Conservation (phyloP, 1,140 invertebrate species). For the Holotrichia oblita region DNA sequence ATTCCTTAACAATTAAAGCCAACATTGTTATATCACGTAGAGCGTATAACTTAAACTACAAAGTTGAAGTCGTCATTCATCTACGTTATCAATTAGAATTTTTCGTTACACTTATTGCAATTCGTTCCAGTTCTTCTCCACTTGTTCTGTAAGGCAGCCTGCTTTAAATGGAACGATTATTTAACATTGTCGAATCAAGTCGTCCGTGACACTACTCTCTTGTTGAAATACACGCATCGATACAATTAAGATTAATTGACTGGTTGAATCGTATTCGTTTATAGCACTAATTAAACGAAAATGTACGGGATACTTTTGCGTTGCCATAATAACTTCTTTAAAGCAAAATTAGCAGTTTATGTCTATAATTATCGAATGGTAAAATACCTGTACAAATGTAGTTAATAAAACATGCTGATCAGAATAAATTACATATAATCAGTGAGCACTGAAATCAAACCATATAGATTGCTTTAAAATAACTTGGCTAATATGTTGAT, state of each 20-base stretch:
- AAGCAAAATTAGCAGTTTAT: not conserved
- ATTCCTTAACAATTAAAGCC: not conserved
- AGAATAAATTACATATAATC: too few relatives aligned
- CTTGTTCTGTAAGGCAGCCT: not conserved
- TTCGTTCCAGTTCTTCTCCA: not conserved
- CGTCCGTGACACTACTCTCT: constrained; percentile 5
- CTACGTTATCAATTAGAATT: constrained; percentile 2
- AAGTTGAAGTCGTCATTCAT: not conserved
- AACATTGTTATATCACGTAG: not conserved
- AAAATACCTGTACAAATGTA: not conserved
- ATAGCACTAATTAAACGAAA: not conserved
- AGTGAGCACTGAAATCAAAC: too few relatives aligned
- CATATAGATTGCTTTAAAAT: too few relatives aligned
- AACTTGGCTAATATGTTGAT: too few relatives aligned
- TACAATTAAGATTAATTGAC: not conserved
- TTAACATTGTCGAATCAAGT: constrained; percentile 16
- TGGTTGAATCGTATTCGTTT: not conserved
- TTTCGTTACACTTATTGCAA: not conserved
- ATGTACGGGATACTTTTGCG: not conserved
- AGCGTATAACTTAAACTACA: not conserved
- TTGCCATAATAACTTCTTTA: not conserved
- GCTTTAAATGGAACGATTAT: constrained; percentile 7
- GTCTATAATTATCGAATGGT: not conserved
- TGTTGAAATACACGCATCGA: not conserved
- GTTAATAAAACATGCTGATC: not conserved